These are phyloP conservation scores for Ceraclea dissimilis DNA, from an alignment of 2,888 invertebrate species.

Conservation along the genomic window DNA sequence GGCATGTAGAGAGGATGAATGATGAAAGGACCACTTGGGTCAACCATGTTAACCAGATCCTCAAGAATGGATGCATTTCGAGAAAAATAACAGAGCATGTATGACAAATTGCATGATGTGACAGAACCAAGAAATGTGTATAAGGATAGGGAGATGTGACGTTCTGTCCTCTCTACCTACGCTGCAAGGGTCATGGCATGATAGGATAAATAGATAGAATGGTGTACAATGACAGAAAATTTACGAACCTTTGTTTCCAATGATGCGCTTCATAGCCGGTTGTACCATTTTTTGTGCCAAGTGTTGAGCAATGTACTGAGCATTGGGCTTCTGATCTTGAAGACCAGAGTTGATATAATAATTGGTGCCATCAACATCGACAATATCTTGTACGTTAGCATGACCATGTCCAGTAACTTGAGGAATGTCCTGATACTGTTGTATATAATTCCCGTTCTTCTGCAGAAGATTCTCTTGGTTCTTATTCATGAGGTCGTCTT, in stretches of 20 bases:
- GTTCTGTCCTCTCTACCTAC: too few relatives aligned
- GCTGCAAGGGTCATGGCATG: too few relatives aligned
- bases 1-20: too few relatives aligned
- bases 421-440: conserved; percentile 2
- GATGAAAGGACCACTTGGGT: too few relatives aligned
- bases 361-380: conserved; percentile 10
- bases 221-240: too few relatives aligned
- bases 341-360: conserved; percentile 6
- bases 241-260: conserved; percentile 12
- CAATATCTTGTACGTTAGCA: conserved; percentile 7
- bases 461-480: conserved; percentile 14
- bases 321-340: conserved; percentile 5
- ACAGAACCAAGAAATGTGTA: neutral
- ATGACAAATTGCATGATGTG: neutral
- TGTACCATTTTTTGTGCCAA: neutral
- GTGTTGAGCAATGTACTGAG: conserved; percentile 4
- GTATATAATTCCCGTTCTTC: conserved; percentile 10
- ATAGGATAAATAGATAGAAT: neutral
- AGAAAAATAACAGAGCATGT: too few relatives aligned
- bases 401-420: conserved; percentile 5
- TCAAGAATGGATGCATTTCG: too few relatives aligned
- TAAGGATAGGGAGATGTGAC: too few relatives aligned
- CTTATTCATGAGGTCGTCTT: conserved; percentile 10
- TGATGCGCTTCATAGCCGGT: conserved; percentile 4
- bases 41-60: too few relatives aligned